A percentile compares a stretch with the other conserved stretches of the same genome.
Conservation (phyloP, 2,113 vertebrate genomes). For the Edolisoma coerulescens region DNA sequence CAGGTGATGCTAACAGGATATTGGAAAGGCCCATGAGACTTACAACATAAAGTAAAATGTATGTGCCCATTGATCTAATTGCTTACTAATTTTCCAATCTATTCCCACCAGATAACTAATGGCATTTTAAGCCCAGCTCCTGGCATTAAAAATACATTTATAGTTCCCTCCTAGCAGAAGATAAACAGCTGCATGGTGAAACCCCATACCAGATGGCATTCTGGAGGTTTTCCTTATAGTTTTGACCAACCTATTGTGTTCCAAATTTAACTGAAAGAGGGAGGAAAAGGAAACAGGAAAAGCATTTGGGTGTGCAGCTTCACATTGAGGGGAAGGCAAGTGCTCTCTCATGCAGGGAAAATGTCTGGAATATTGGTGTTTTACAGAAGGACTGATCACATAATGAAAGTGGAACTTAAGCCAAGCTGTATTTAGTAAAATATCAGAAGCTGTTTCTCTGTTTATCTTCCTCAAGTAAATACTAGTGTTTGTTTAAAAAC, state of each 20-base stretch:
- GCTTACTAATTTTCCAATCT: slow-evolving; percentile 57
- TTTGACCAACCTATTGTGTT: slow-evolving; percentile 28
- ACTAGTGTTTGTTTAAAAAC: neutral
- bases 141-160: slow-evolving; percentile 63
- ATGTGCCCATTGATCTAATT: slow-evolving; percentile 56
- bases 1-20: slow-evolving; percentile 67
- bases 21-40: slow-evolving; percentile 36
- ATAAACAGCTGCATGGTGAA: slow-evolving; percentile 32
- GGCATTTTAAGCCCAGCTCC: slow-evolving; percentile 44
- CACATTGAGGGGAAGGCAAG: neutral
- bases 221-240: neutral
- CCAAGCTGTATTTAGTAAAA: slow-evolving; percentile 1
- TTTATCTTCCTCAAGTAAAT: neutral
- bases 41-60: slow-evolving; percentile 20
- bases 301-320: neutral
- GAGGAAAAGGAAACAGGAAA: slow-evolving; percentile 32
- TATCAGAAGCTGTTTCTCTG: neutral
- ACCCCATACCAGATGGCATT: neutral
- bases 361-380: neutral
- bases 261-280: slow-evolving; percentile 1
- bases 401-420: neutral
- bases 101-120: slow-evolving; percentile 60
- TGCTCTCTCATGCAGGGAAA: neutral
- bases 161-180: slow-evolving; percentile 30
- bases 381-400: neutral